Evolutionary conservation across 2,888 invertebrate species (phyloP), one percentile per base, ranked within the genome.

Genomic region (Dasypogon diadema): DNA sequence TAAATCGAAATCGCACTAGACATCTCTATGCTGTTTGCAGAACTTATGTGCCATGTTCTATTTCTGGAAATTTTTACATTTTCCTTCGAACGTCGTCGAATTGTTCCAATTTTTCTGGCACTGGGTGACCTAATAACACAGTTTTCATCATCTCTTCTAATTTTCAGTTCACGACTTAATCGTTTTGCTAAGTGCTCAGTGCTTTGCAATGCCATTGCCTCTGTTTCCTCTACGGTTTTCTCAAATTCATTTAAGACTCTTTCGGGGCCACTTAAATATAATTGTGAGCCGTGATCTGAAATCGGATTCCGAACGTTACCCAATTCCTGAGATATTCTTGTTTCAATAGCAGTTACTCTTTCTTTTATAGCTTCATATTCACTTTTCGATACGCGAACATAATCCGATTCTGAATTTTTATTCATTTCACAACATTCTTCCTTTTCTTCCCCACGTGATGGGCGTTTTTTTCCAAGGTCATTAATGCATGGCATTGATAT

Each of bases 351-450:
- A 0, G 90, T 90, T 8, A 93, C 92, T 82, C 93, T 87, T 82
- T 89, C 91, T 83, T 93, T 92, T 58, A 94, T 93, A 79, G 91
- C 92, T 83, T 93, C 92, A 80, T 93, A 93, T 84, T 93, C 93
- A 76, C 88, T 90, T 85, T 92, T 92, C 2, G 92, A 89, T 80
- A 93, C 91, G 79, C 90, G 88, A 2, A 93, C 91, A 81, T 91
- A 92, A 81, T 92, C 92, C 81, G 88, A 84, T 82, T 88, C 85
- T 81, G 86, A 79, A 86, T 86, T 3, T 86, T 87, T 77, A 26
- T 76, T 75, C 6, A 5, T 8, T 14, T 24, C 42, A 56, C 56
- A 16, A 55, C 2, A n/a, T 22, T 21, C 5, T 3, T 12, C 10
- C 3, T 2, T 12, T 42, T 6, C 10, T 5, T 54, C 54, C 18